Percentiles rank a stretch among this genome's conserved stretches.
phyloP scores from a whole-genome alignment of 2,113 vertebrate species.

The Canis aureus region DNA sequence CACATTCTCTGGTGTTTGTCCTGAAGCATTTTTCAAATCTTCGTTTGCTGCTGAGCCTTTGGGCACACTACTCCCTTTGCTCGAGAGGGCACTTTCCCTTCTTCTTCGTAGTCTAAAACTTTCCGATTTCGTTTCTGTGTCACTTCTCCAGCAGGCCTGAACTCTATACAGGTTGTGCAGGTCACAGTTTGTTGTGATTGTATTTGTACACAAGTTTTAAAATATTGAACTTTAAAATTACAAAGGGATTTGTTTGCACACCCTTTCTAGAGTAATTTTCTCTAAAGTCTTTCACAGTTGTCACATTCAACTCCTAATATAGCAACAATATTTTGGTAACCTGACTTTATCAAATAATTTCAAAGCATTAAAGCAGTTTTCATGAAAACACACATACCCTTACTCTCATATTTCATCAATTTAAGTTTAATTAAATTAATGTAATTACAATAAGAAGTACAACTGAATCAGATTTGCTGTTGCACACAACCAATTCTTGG shows the following conservation, averaged over 20 bases:
- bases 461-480: background rate
- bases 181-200: background rate
- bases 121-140: background rate
- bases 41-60: background rate
- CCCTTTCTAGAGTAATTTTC: conserved; percentile 42
- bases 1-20: background rate
- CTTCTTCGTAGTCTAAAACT: background rate
- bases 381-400: background rate
- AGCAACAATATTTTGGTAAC: background rate
- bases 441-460: conserved; percentile 17
- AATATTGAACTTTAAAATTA: conserved; percentile 7
- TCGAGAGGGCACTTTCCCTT: background rate
- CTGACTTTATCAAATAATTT: conserved; percentile 34
- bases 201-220: background rate
- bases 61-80: background rate
- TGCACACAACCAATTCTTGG: conserved; percentile 4
- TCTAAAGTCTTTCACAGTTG: background rate
- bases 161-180: fast-evolving
- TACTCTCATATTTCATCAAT: background rate
- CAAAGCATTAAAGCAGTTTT: conserved; percentile 43
- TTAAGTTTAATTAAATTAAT: conserved; percentile 23
- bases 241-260: background rate
- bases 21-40: background rate
- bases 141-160: background rate
- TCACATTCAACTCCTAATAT: background rate